Evolutionary conservation across 2,113 vertebrate genomes (phyloP), one percentile per base, ranked within the genome.

Genomic region (Plotosus lineatus): DNA sequence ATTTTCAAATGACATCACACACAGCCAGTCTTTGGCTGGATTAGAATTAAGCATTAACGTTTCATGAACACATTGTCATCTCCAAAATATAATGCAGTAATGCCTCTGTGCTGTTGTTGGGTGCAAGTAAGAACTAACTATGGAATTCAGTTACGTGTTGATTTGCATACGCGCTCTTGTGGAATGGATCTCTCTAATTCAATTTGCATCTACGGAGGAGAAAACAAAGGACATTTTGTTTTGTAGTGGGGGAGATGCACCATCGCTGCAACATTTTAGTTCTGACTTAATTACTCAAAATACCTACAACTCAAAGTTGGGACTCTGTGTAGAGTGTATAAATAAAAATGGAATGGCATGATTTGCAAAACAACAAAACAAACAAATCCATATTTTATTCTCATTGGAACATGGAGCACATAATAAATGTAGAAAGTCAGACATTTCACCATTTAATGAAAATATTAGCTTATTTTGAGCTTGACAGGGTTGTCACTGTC

Each of bases 161-260:
- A 50, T 55, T 68, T 36, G 58, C 80, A 78, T 58, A 51, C 36
- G 23, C 17, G 8, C 48, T 69, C 28, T 36, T 51, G 28, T 51
- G 53, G 38, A 72, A 48, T 56, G 38, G 53, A 23, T 72, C 50
- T 75, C 40, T 40, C 33, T 50, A 53, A 74, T 71, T 44, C 38
- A 42, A 51, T 85, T 78, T 82, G 76, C 61, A 75, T 82, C 61
- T 56, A 69, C 38, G 19, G 60, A 38, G 75, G n/a, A 38, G 60
- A 56, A 26, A 78, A 48, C 61, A 68, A 40, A 50, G 46, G 61
- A 58, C 56, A 66, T 46, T 81, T 33, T 73, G 69, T 73, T 38
- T 66, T 78, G 12, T 58, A 40, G 31, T 68, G 40, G 11, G n/a
- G 6, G 65, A 69, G n/a, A 44, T 46, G 40, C 40, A 44, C 42